Conservation (phyloP, 1,140 invertebrate species). For the Geopemphigus sp. region DNA sequence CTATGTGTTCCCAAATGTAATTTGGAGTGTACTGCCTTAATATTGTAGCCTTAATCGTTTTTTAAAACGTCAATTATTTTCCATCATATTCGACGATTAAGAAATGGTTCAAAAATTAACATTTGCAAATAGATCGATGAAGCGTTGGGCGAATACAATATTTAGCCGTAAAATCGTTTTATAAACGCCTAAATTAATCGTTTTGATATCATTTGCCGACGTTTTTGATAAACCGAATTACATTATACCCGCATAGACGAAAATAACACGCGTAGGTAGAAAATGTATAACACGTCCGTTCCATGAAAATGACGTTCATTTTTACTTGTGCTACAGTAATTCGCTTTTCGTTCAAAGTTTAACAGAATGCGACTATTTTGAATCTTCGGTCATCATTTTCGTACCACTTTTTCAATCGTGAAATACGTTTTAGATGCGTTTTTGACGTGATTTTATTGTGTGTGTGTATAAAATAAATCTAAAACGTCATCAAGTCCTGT, state of each 20-base stretch:
- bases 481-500: neutral
- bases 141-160: neutral
- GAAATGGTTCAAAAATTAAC: neutral
- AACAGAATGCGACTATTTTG: constrained; percentile 3
- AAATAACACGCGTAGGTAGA: neutral
- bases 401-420: neutral
- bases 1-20: too few relatives aligned
- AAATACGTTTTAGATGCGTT: neutral
- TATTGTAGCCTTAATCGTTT: too few relatives aligned
- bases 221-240: neutral
- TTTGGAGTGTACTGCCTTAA: too few relatives aligned
- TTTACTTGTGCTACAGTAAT: neutral
- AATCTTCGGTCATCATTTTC: constrained; percentile 4
- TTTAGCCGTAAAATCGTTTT: neutral
- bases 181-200: neutral
- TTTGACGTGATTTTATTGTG: neutral
- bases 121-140: neutral
- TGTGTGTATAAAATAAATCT: neutral
- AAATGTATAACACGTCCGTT: neutral
- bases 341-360: neutral
- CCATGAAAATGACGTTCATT: neutral
- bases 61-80: too few relatives aligned
- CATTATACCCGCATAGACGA: neutral
- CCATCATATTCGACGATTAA: too few relatives aligned
- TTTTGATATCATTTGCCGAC: neutral